Evolutionary conservation across 1,140 invertebrate species (phyloP).

Genomic region (Atopsyche davidsoni): DNA sequence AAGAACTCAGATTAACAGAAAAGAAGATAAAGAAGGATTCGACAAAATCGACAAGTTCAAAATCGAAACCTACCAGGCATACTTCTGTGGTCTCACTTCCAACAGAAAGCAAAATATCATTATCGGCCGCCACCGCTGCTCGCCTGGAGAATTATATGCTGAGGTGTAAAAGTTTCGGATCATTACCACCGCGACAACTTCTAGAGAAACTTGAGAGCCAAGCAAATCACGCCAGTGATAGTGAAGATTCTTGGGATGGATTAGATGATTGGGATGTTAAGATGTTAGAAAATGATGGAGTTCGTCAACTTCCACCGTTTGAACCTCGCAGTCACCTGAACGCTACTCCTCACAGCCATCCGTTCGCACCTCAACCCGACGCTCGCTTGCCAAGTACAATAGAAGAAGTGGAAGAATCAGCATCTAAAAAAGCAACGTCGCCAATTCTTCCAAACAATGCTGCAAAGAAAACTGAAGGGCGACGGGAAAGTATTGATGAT

Average conservation of each 20-base stretch:
- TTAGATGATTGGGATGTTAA: slow-evolving; percentile 35
- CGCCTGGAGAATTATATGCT: slow-evolving; percentile 34
- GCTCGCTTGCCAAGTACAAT: slow-evolving; percentile 6
- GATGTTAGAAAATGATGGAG: slow-evolving; percentile 28
- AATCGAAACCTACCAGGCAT: slow-evolving; percentile 19
- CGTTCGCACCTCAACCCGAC: background rate
- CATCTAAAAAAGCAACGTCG: slow-evolving; percentile 3
- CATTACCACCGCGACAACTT: slow-evolving; percentile 31
- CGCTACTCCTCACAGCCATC: slow-evolving; percentile 5
- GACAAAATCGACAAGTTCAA: slow-evolving; percentile 13
- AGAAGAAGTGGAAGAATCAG: slow-evolving; percentile 18
- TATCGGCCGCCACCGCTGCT: slow-evolving; percentile 31
- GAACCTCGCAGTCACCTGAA: slow-evolving; percentile 13
- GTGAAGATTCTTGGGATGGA: slow-evolving; percentile 35
- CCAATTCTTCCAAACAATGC: slow-evolving; percentile 5
- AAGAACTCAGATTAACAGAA: slow-evolving; percentile 33
- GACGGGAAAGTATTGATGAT: slow-evolving; percentile 26
- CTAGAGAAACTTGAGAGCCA: slow-evolving; percentile 31
- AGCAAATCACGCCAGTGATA: slow-evolving; percentile 23
- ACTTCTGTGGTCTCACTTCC: slow-evolving; percentile 24
- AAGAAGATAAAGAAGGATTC: slow-evolving; percentile 17
- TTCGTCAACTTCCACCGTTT: slow-evolving; percentile 14
- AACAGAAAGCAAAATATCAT: slow-evolving; percentile 24
- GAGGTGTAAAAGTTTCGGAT: slow-evolving; percentile 31
- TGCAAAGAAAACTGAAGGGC: slow-evolving; percentile 9